Evolutionary conservation across 2,888 invertebrate genomes (phyloP).

Genomic region (Anorthoa munda): DNA sequence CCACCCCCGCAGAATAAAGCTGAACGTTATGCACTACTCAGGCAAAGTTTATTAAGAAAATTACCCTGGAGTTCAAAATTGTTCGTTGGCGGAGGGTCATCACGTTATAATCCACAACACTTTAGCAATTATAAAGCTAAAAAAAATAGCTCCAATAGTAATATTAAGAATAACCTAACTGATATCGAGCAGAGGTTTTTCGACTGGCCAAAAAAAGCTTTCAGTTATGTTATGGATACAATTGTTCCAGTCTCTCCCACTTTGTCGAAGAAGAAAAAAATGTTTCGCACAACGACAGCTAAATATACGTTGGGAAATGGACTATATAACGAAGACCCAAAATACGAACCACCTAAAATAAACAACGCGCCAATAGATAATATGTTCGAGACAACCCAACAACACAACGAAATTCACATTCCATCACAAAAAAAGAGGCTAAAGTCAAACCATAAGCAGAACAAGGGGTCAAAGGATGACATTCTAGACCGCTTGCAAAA

Average conservation of each 20-base stretch:
- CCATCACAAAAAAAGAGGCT: too few species aligned
- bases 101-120: slow-evolving; percentile 10
- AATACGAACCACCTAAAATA: background rate
- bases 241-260: background rate
- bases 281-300: background rate
- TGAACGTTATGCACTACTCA: slow-evolving; percentile 7
- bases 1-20: slow-evolving; percentile 4
- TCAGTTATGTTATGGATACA: background rate
- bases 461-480: background rate
- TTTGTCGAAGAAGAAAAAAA: background rate
- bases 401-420: background rate
- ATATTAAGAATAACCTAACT: background rate
- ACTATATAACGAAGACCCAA: background rate
- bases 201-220: slow-evolving; percentile 2
- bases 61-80: slow-evolving; percentile 16
- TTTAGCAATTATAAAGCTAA: slow-evolving; percentile 16
- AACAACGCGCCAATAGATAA: background rate
- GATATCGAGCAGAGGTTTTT: background rate
- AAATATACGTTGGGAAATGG: too few species aligned
- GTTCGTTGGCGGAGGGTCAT: background rate
- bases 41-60: slow-evolving; percentile 9
- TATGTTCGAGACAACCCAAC: background rate
- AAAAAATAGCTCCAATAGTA: background rate
- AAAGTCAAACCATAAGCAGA: background rate
- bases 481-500: background rate